These are phyloP conservation scores for Pterophyllum scalare DNA, from an alignment of 2,113 vertebrate genomes.

Conservation along the genomic window DNA sequence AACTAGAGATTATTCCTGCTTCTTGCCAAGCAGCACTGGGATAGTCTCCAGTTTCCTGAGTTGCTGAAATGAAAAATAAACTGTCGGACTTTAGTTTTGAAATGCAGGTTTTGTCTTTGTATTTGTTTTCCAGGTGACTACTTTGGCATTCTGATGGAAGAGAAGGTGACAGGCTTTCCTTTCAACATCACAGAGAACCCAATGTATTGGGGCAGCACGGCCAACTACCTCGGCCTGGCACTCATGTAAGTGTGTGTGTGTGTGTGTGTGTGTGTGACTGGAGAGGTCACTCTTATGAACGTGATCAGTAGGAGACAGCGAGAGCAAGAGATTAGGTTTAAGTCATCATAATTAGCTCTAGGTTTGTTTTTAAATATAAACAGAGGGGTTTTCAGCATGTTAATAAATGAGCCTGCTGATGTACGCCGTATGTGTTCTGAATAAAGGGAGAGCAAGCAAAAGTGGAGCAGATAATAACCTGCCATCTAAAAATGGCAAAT, in stretches of 20 bases:
- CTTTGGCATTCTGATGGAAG: slow-evolving; percentile 93
- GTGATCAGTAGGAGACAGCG: neutral
- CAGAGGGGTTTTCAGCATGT: neutral
- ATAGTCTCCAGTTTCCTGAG: neutral
- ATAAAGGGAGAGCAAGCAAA: neutral
- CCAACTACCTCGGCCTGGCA: slow-evolving; percentile 92
- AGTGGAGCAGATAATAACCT: neutral
- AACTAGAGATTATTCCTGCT: neutral
- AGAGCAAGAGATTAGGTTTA: neutral
- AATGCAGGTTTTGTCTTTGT: neutral
- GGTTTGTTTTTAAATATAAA: neutral
- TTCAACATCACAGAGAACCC: slow-evolving; percentile 92
- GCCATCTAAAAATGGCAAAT: neutral
- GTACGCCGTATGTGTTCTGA: neutral
- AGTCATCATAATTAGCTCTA: neutral
- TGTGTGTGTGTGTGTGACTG: neutral
- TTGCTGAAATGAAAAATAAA: neutral
- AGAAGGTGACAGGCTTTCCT: slow-evolving; percentile 90
- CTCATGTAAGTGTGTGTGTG: slow-evolving; percentile 87
- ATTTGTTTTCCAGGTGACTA: slow-evolving; percentile 87
- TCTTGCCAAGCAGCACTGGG: neutral
- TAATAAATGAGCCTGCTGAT: neutral
- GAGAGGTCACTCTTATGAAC: neutral
- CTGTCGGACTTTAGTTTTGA: neutral
- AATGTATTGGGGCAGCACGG: slow-evolving; percentile 98